Percentiles rank a stretch among this genome's conserved stretches.
Evolutionary conservation across 2,888 invertebrate genomes (phyloP).

Genomic region (Zaprionus lineosus): DNA sequence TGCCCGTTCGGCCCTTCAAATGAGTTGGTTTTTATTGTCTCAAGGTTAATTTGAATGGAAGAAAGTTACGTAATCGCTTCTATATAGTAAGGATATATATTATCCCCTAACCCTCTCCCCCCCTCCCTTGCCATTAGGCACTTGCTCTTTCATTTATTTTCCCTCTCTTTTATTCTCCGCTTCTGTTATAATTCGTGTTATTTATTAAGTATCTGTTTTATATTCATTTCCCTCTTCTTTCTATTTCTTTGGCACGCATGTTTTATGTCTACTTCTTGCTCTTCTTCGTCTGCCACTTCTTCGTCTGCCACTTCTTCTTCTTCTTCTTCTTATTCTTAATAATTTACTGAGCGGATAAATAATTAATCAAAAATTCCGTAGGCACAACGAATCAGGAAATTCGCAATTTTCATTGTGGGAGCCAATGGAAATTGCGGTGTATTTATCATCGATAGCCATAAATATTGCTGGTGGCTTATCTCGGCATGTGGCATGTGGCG

Average conservation of each 20-base stretch:
- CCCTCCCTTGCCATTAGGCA: no score
- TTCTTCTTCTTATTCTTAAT: slow-evolving; percentile 1
- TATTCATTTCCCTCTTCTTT: slow-evolving; percentile 18
- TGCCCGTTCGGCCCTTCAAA: slow-evolving; percentile 17
- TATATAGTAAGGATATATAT: slow-evolving; percentile 26
- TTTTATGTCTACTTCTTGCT: no score
- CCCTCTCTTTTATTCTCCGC: slow-evolving; percentile 4
- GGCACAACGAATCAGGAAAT: slow-evolving; percentile 36
- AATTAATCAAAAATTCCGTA: slow-evolving; percentile 61
- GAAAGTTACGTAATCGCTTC: slow-evolving; percentile 49
- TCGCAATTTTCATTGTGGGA: slow-evolving; percentile 42
- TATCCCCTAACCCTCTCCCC: no score
- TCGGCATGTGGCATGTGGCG: slow-evolving; percentile 9
- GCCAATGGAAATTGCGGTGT: slow-evolving; percentile 10
- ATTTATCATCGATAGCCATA: slow-evolving; percentile 66
- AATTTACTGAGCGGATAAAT: slow-evolving; percentile 37
- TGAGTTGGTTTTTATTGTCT: slow-evolving; percentile 60
- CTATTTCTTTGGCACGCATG: slow-evolving; percentile 10
- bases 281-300: no score
- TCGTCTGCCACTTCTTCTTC: no score
- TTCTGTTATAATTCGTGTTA: slow-evolving; percentile 22
- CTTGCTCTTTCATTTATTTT: no score
- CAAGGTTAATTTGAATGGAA: slow-evolving; percentile 72
- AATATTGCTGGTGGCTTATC: slow-evolving; percentile 58
- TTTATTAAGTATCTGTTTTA: slow-evolving; percentile 25